Percentiles rank a stretch among this genome's conserved stretches.
Evolutionary conservation across 1,140 invertebrate genomes (phyloP).

Genomic region (Fopius arisanus): DNA sequence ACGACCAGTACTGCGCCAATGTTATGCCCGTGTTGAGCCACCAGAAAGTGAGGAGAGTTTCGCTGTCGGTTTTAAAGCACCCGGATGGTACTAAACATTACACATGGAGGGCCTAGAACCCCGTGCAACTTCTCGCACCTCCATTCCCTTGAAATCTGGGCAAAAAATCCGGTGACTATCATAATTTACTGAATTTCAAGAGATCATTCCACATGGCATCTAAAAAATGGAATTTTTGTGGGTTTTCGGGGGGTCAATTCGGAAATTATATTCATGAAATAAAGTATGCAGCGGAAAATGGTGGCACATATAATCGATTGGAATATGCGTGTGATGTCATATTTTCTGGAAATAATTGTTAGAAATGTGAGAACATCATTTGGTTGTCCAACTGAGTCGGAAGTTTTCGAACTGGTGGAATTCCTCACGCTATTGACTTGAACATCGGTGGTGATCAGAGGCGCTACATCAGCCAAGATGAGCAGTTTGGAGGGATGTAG

Average conservation of each 20-base stretch:
- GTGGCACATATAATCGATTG: no score
- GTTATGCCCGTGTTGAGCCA: constrained; percentile 8
- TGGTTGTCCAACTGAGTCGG: not conserved
- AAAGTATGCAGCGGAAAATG: no score
- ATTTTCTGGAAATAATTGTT: no score
- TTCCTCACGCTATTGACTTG: not conserved
- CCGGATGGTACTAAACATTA: constrained; percentile 51
- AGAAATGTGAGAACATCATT: not conserved
- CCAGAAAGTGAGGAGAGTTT: not conserved
- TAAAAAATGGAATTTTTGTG: no score
- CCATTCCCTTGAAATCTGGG: not conserved
- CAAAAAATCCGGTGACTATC: not conserved
- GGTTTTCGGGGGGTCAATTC: no score
- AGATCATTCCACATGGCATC: no score
- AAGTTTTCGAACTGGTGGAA: not conserved
- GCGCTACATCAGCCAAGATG: not conserved
- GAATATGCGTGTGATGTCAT: no score
- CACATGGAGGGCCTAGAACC: constrained; percentile 13
- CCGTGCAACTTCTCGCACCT: not conserved
- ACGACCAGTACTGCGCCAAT: constrained; percentile 52
- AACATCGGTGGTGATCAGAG: not conserved
- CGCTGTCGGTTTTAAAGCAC: constrained; percentile 48
- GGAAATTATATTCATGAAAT: no score
- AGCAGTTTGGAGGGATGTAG: not conserved
- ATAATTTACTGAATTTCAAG: no score